Evolutionary conservation across 2,797 vertebrate genomes (phyloP).

Genomic region (Tokudaia muenninki): DNA sequence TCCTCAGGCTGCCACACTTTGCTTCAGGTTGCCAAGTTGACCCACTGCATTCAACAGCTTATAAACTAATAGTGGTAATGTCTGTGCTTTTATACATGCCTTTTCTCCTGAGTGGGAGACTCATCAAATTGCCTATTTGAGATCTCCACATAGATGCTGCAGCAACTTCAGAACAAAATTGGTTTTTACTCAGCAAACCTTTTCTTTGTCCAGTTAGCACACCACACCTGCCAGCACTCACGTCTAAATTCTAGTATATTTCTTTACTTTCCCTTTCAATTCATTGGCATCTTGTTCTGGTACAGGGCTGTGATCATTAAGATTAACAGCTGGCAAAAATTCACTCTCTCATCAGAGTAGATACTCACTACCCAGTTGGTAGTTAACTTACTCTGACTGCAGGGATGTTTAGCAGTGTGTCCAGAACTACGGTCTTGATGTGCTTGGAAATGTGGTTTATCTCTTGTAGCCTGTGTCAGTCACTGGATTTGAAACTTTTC

Average conservation of each 20-base stretch:
- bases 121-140: background rate
- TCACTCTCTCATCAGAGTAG: background rate
- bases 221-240: background rate
- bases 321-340: background rate
- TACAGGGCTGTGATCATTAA: background rate
- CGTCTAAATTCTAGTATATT: background rate
- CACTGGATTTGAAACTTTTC: background rate
- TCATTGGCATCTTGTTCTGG: background rate
- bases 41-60: background rate
- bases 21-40: background rate
- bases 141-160: background rate
- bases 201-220: background rate
- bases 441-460: slow-evolving; percentile 1
- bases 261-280: background rate
- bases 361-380: background rate
- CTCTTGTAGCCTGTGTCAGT: background rate
- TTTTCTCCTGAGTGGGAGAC: slow-evolving; percentile 3
- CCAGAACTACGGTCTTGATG: background rate
- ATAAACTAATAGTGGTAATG: background rate
- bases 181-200: slow-evolving; percentile 18
- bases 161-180: background rate
- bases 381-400: background rate
- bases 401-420: background rate
- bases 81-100: background rate
- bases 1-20: background rate